Percentiles rank a stretch among this genome's conserved stretches.
Evolutionary conservation across 2,888 invertebrate species (phyloP).

Genomic region (Adela reaumurella): DNA sequence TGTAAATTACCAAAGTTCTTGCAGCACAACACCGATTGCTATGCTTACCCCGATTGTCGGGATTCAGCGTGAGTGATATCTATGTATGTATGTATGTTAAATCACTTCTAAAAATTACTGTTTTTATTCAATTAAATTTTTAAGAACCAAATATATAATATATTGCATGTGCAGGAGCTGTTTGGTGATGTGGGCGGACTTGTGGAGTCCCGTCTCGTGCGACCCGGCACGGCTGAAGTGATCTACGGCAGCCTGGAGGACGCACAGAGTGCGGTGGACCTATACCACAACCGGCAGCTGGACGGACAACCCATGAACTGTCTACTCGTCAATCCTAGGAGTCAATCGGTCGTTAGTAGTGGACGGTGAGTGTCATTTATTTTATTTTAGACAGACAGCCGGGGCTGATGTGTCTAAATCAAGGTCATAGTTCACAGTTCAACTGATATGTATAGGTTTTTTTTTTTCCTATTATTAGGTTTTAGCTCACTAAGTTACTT

Average conservation of each 20-base stretch:
- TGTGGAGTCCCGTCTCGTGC: conserved; percentile 76
- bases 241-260: conserved; percentile 82
- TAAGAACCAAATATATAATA: conserved; percentile 10
- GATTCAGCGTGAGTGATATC: too few relatives aligned
- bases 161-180: conserved; percentile 62
- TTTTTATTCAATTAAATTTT: conserved; percentile 3
- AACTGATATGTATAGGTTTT: too few relatives aligned
- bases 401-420: too few relatives aligned
- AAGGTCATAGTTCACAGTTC: too few relatives aligned
- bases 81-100: too few relatives aligned
- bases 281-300: conserved; percentile 88
- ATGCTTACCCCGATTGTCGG: too few relatives aligned
- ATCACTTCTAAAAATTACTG: conserved; percentile 1
- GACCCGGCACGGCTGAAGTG: conserved; percentile 88
- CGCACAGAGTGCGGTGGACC: conserved; percentile 86
- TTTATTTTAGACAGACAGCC: too few relatives aligned
- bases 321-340: conserved; percentile 73
- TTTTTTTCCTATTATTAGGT: too few relatives aligned
- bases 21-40: too few relatives aligned
- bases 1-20: too few relatives aligned
- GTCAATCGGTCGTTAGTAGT: conserved; percentile 19
- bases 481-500: background rate
- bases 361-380: conserved; percentile 20
- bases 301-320: conserved; percentile 95
- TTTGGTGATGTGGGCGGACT: conserved; percentile 91